Percentiles rank a stretch among this genome's conserved stretches.
Conservation (phyloP, 2,113 vertebrate genomes). For the Bos javanicus region DNA sequence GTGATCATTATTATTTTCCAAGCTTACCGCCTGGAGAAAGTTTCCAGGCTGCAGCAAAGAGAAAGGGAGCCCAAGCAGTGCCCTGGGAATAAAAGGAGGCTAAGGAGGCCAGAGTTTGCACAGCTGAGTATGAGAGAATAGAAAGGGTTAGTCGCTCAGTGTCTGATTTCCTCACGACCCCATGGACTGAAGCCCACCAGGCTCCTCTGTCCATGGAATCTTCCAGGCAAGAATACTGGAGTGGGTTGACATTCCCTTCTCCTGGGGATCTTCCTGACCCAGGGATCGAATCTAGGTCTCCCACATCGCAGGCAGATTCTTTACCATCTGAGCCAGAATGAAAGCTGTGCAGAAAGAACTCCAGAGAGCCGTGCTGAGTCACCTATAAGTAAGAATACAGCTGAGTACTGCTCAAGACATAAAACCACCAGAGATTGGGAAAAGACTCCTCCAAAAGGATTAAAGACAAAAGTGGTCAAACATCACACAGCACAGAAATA, state of each 20-base stretch:
- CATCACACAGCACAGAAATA: neutral
- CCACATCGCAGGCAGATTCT: neutral
- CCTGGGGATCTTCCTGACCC: neutral
- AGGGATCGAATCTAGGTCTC: neutral
- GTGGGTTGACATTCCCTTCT: neutral
- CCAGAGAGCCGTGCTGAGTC: neutral
- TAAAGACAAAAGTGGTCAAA: neutral
- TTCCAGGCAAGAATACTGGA: neutral
- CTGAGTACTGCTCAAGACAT: neutral
- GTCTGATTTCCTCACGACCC: neutral
- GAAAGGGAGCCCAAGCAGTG: neutral
- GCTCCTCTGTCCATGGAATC: neutral
- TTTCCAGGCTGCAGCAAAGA: neutral
- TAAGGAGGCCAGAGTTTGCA: neutral
- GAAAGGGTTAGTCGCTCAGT: neutral
- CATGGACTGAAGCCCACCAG: neutral
- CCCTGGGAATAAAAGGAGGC: neutral
- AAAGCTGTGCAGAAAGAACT: neutral
- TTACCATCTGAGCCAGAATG: neutral
- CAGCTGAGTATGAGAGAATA: neutral
- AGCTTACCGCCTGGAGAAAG: neutral
- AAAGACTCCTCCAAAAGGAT: neutral
- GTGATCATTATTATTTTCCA: neutral
- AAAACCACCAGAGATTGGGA: neutral
- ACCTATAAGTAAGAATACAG: neutral